Evolutionary conservation across 2,113 vertebrate species (phyloP), one percentile per base, ranked within the genome.

Genomic region (Thunnus maccoyii): DNA sequence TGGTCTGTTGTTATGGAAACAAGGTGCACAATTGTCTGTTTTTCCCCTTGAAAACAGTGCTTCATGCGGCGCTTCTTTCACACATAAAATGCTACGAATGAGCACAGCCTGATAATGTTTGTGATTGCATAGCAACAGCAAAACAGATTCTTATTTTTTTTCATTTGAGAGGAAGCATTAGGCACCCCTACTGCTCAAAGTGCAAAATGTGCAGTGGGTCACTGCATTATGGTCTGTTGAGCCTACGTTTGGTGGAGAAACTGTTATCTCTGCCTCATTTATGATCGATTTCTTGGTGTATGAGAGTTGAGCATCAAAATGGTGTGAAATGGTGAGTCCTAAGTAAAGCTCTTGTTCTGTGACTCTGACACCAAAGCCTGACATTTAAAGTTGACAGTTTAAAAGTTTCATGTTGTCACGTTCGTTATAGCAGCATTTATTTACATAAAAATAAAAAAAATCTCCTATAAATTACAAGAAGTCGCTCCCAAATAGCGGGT

Each of bases 1-100:
- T 54, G 75, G 51, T 46, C 20, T 48, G 86, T 88, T 78, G 87
- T 83, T 72, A 86, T 72, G 82, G 87, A 81, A 91, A 91, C 87
- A 80, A 51, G 57, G 25, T 62, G 1, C 46, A 66, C 17, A 47
- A 84, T 50, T 46, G 51, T 44, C 7, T 62, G 32, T 22, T 78
- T 56, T 36, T 36, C 27, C 25, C 48, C 17, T 22, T 60, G 4
- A 41, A 44, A 62, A 16, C 4, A 9, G 32, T 3, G 8, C 32
- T 68, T 61, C 48, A 32, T 48, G 50, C 70, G 48, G 65, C 4
- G 22, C 50, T 51, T 57, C 64, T 50, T 64, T 68, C 44, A 32
- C 54, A 62, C 30, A 52, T 32, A 36, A 71, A 57, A 32, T 10
- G 46, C 9, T 57, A 36, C 27, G 14, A 9, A 30, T 20, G 22